Percentiles rank a stretch among this genome's conserved stretches.
phyloP scores from a whole-genome alignment of 2,888 invertebrate species.

The Agrotis ipsilon region DNA sequence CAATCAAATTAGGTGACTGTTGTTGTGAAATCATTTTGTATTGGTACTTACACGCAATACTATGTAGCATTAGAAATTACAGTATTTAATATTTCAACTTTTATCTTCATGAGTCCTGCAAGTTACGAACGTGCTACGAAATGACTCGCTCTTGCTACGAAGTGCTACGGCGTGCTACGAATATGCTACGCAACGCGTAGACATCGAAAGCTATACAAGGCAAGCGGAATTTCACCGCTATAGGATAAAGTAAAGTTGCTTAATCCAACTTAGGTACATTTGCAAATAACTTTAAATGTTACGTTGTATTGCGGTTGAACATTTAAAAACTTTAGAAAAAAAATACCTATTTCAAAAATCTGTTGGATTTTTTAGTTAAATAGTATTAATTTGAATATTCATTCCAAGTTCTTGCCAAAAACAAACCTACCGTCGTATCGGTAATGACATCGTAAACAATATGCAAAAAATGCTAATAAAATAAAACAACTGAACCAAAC shows the following conservation, averaged over 20 bases:
- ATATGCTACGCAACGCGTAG: not conserved
- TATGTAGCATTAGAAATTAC: too few relatives aligned
- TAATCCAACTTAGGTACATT: not conserved
- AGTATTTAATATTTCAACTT: too few relatives aligned
- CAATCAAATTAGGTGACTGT: constrained; percentile 11
- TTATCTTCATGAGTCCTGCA: not conserved
- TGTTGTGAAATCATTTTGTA: constrained; percentile 14
- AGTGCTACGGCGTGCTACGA: constrained; percentile 14
- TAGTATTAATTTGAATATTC: too few relatives aligned
- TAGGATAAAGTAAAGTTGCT: not conserved
- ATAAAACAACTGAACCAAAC: too few relatives aligned
- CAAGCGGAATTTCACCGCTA: not conserved
- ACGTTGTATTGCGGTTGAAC: not conserved
- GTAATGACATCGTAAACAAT: too few relatives aligned
- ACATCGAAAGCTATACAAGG: not conserved
- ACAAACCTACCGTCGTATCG: too few relatives aligned
- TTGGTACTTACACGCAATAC: not conserved
- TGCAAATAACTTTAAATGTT: not conserved
- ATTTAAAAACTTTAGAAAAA: too few relatives aligned
- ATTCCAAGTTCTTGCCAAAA: too few relatives aligned
- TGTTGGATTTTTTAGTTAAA: too few relatives aligned
- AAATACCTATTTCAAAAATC: too few relatives aligned
- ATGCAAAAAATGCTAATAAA: too few relatives aligned
- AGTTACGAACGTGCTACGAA: constrained; percentile 15
- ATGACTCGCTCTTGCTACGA: constrained; percentile 9